Evolutionary conservation across 92 coral and sea anemone species (phyloP), one percentile per base, ranked within the genome.

Genomic region (Porites evermanni): DNA sequence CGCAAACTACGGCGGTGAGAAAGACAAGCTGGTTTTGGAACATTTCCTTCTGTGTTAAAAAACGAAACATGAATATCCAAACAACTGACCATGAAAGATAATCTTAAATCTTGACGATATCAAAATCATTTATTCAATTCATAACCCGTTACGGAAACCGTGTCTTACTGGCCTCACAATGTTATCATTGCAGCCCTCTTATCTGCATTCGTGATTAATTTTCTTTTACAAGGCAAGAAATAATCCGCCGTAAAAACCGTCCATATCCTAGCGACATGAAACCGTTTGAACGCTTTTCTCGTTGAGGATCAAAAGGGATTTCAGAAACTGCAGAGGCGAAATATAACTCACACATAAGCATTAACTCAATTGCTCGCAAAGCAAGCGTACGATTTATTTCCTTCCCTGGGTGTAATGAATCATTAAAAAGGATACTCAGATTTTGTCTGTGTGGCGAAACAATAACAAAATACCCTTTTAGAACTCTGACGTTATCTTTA

Each of bases 391-490:
- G 72, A 83, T 83, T 12, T 78, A 82, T 82, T 83, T 83, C 80
- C 87, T 73, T 83, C 80, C 87, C 23, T 13, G 53, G 24, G 47
- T 72, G 78, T 52, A 72, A 83, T 83, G 87, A 73, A 83, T 83
- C 79, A 83, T 83, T 83, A 74, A 83, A 83, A 83, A 83, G 87
- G 87, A 83, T 73, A 74, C 87, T 83, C 64, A 51, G 52, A 64
- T 61, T 83, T 74, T 23, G 87, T 23, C 80, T 73, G 87, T 24
- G 64, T 14, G 8, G 74, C 23, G 72, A 83, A 83, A 83, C 87
- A 83, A 83, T 83, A 83, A 50, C 87, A 65, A 83, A 83, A 74
- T 83, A 83, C 87, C 87, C 87, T 83, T 83, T 83, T 83, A 83
- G 64, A 67, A 63, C 87, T 47, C 19, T 14, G 50, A 12, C 63